Base-by-base conservation (phyloP, 2,113 vertebrate genomes). In the Eulemur rufifrons region DNA sequence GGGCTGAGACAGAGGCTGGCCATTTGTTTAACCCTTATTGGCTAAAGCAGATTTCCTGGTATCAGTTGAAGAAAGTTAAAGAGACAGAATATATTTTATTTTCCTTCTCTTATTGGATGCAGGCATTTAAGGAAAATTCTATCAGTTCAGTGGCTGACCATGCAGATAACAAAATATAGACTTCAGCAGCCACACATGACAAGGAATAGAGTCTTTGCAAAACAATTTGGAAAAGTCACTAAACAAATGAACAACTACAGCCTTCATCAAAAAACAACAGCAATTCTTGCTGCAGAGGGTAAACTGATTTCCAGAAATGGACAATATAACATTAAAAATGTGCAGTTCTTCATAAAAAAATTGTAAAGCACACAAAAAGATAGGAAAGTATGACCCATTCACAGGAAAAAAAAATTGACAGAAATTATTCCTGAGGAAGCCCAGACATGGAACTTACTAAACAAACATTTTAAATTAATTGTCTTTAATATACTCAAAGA, bases 311-410 rank as follows among this genome's bases (percentile, higher is more conserved):
- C n/a, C 27, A 95, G 34, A 84, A 84, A 74, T 78, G 47, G 10
- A 73, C 11, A 93, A 37, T 89, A 61, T 17, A 88, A 61, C 76
- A 80, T 64, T 95, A 25, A 91, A 97, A 93, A 64, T 64, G 27
- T 56, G 34, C 34, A 86, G 2, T 81, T 56, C 15, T 85, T 71
- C 82, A 91, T 23, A 63, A 78, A 93, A 93, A 45, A 90, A 86
- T 77, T 52, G 78, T 3, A 90, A 95, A 47, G 1, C 27, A 84
- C 63, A 71, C n/a, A n/a, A 50, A 78, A 47, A 95, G 91, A 80
- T 10, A 74, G 4, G 2, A 86, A 95, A 66, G 9, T 13, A 39
- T 74, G 37, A 78, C 29, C 34, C 27, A 89, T 73, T 71, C 37
- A 71, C 6, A 39, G 42, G 15, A 39, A 87, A 63, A 52, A 23